phyloP scores from a whole-genome alignment of 2,113 vertebrate species.

The Pterocles orientalis region DNA sequence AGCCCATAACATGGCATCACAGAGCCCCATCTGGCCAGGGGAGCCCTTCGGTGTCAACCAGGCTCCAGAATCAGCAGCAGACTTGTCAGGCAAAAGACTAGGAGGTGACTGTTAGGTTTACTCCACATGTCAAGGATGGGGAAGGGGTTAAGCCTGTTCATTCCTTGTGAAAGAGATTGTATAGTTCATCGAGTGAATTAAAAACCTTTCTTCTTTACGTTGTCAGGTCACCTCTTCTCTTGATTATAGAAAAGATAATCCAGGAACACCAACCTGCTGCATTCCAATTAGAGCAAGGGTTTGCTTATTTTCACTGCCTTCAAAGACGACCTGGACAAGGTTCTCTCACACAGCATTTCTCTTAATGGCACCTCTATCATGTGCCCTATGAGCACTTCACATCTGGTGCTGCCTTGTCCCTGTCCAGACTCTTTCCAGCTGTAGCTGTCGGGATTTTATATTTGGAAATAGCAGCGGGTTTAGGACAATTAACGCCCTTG shows the following conservation, averaged over 20 bases:
- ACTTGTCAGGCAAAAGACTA: not conserved
- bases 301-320: not conserved
- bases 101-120: not conserved
- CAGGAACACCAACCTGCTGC: not conserved
- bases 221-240: not conserved
- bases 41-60: not conserved
- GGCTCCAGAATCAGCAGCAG: not conserved
- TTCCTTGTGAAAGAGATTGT: not conserved
- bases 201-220: not conserved
- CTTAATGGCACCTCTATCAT: not conserved
- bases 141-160: not conserved
- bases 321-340: not conserved
- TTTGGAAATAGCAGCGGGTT: not conserved
- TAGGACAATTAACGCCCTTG: not conserved
- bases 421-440: not conserved
- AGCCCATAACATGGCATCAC: not conserved
- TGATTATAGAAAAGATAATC: not conserved
- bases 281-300: not conserved
- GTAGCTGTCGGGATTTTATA: not conserved
- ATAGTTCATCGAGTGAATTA: not conserved
- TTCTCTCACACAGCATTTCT: not conserved
- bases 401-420: not conserved
- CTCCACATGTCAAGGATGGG: rapidly evolving
- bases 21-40: not conserved
- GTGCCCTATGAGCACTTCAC: not conserved